These are phyloP conservation scores for Formica selysi DNA, from an alignment of 1,140 invertebrate species.

Conservation along the genomic window DNA sequence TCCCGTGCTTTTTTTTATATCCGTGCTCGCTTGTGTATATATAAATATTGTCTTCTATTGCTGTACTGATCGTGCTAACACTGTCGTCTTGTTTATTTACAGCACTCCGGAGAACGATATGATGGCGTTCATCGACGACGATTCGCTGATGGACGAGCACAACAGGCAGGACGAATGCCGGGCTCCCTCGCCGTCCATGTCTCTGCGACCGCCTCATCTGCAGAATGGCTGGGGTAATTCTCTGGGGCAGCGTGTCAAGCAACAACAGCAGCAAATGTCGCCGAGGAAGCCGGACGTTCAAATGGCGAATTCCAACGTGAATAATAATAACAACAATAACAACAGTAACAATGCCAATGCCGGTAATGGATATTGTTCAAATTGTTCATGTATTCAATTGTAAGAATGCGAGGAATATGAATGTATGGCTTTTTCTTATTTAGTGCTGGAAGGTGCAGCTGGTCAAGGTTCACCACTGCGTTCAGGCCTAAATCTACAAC, in stretches of 20 bases:
- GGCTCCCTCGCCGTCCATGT: slow-evolving; percentile 76
- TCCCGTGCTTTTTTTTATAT: background rate
- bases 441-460: slow-evolving; percentile 78
- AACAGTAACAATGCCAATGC: slow-evolving; percentile 76
- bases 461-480: slow-evolving; percentile 87
- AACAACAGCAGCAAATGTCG: slow-evolving; percentile 69
- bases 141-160: slow-evolving; percentile 79
- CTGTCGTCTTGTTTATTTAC: slow-evolving; percentile 14
- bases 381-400: slow-evolving; percentile 24
- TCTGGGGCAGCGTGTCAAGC: slow-evolving; percentile 64
- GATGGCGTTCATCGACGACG: slow-evolving; percentile 87
- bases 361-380: slow-evolving; percentile 53
- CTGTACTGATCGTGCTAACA: background rate
- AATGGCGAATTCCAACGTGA: slow-evolving; percentile 79
- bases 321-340: slow-evolving; percentile 87
- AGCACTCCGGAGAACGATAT: slow-evolving; percentile 85
- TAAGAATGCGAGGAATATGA: slow-evolving; percentile 63
- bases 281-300: slow-evolving; percentile 75
- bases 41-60: background rate
- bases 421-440: background rate
- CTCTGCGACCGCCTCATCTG: slow-evolving; percentile 74
- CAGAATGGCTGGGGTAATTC: slow-evolving; percentile 83
- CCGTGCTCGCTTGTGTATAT: background rate
- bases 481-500: slow-evolving; percentile 87
- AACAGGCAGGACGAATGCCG: slow-evolving; percentile 72